Base-by-base conservation (phyloP, 2,113 vertebrate genomes). In the Callopanchax toddi region DNA sequence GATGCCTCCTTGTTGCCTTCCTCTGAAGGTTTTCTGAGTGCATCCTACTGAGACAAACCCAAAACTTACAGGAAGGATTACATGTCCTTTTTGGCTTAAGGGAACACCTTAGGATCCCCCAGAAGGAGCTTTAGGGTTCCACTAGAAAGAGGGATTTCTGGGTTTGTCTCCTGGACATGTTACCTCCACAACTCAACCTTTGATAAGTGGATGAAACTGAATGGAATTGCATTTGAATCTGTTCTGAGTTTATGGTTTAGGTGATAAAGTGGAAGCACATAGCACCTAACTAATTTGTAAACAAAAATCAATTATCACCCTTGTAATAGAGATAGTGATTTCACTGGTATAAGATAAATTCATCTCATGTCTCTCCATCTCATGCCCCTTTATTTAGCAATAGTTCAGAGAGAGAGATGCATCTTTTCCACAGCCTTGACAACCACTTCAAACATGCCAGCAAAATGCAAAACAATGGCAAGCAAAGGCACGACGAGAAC, bases 301-400 rank as follows among this genome's bases (percentile, higher is more conserved):
- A 72, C 50, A 60, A 83, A 79, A 74, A 75, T 60, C 32, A 74
- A 78, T 79, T 59, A 81, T 76, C 49, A 44, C 53, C n/a, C 67
- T 44, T 61, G 11, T 56, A 49, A 67, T 46, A 74, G 43, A 51
- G 45, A 59, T 21, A 39, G 22, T 8, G 39, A 71, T 36, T 60
- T 54, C 51, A 43, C 18, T 18, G 25, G 32, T 39, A 50, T 22
- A 62, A 60, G 68, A 39, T 52, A 10, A 60, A 60, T 42, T 17
- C 46, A 29, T 49, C 37, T 70, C 21, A 45, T 62, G 6, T 25
- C 18, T 17, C 11, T 54, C 21, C 45, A 18, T 44, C 53, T 60
- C 21, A 51, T 57, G 46, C n/a, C n/a, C n/a, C n/a, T n/a, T 39
- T 48, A 44, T 78, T 73, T 25, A 34, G 15, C 67, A 36, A 21